Percentiles rank a stretch among this genome's conserved stretches.
These are phyloP conservation scores for Tenebrio molitor DNA, from an alignment of 1,140 invertebrate genomes.

Conservation along the genomic window DNA sequence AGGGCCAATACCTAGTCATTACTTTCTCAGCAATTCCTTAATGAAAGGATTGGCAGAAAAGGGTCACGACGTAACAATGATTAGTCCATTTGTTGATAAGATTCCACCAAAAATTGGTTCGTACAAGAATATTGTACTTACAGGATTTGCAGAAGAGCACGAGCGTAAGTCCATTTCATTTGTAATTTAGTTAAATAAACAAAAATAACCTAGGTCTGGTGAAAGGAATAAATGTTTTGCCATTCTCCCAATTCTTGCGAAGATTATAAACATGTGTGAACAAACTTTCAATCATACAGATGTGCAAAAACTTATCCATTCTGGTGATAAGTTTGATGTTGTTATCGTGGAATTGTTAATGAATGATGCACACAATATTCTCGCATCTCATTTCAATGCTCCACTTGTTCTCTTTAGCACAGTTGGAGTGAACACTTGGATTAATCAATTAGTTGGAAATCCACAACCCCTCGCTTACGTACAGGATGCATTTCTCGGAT, in stretches of 20 bases:
- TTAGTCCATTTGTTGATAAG: too few relatives aligned
- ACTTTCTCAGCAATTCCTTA: too few relatives aligned
- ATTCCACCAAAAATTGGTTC: too few relatives aligned
- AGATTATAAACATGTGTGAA: constrained; percentile 22
- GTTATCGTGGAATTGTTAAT: constrained; percentile 67
- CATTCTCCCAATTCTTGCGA: neutral
- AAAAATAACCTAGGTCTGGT: neutral
- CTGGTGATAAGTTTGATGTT: constrained; percentile 66
- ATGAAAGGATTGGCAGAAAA: too few relatives aligned
- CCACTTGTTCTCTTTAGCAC: constrained; percentile 66
- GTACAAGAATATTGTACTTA: constrained; percentile 49
- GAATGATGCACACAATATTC: constrained; percentile 65
- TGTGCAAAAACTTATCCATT: constrained; percentile 52
- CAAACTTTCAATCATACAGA: constrained; percentile 44
- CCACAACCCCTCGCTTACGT: constrained; percentile 63
- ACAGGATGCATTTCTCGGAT: constrained; percentile 58
- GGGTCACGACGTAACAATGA: too few relatives aligned
- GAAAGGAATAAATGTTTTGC: neutral
- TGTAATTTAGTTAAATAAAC: neutral
- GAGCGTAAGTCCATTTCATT: constrained; percentile 6
- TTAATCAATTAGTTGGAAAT: constrained; percentile 63
- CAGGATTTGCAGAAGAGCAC: neutral
- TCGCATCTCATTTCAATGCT: constrained; percentile 65
- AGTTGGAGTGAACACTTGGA: constrained; percentile 55
- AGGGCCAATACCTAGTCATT: constrained; percentile 77